These are phyloP conservation scores for Melangyna quadrimaculata DNA, from an alignment of 2,888 invertebrate genomes.

Conservation along the genomic window DNA sequence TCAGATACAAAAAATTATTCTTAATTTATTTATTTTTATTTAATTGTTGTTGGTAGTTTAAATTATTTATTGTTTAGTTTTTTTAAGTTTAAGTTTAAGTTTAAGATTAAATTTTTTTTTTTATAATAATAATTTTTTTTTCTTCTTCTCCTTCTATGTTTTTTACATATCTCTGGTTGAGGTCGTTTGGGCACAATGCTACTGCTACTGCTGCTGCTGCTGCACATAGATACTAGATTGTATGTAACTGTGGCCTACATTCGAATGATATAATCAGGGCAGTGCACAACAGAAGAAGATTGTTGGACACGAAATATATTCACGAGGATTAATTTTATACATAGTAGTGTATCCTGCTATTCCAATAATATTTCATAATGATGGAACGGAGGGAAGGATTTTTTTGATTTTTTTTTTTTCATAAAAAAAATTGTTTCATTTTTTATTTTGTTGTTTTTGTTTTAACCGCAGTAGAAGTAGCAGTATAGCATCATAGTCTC, in stretches of 20 bases:
- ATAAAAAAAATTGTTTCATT: slow-evolving; percentile 13
- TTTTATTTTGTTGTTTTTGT: slow-evolving; percentile 22
- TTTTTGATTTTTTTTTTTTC: too few species aligned
- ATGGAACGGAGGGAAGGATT: slow-evolving; percentile 39
- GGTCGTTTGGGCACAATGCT: slow-evolving; percentile 67
- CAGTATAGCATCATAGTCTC: slow-evolving; percentile 26
- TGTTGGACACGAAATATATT: slow-evolving; percentile 71
- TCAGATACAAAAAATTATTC: slow-evolving; percentile 40
- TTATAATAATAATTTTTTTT: slow-evolving; percentile 15
- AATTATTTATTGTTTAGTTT: slow-evolving; percentile 30
- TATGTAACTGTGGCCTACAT: slow-evolving; percentile 74
- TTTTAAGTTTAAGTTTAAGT: slow-evolving; percentile 32
- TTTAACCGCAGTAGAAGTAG: slow-evolving; percentile 12
- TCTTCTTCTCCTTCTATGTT: slow-evolving; percentile 29
- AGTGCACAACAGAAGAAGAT: slow-evolving; percentile 73
- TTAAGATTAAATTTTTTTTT: slow-evolving; percentile 41
- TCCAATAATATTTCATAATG: slow-evolving; percentile 68
- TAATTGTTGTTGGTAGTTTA: not conserved
- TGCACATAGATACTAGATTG: slow-evolving; percentile 65
- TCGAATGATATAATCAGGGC: slow-evolving; percentile 75
- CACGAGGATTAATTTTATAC: slow-evolving; percentile 67
- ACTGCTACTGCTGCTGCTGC: slow-evolving; percentile 48
- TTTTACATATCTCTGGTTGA: slow-evolving; percentile 57
- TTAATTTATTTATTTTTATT: slow-evolving; percentile 1
- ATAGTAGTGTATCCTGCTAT: slow-evolving; percentile 65